These are phyloP conservation scores for Nephrotoma flavescens DNA, from an alignment of 2,888 invertebrate genomes.

Conservation along the genomic window DNA sequence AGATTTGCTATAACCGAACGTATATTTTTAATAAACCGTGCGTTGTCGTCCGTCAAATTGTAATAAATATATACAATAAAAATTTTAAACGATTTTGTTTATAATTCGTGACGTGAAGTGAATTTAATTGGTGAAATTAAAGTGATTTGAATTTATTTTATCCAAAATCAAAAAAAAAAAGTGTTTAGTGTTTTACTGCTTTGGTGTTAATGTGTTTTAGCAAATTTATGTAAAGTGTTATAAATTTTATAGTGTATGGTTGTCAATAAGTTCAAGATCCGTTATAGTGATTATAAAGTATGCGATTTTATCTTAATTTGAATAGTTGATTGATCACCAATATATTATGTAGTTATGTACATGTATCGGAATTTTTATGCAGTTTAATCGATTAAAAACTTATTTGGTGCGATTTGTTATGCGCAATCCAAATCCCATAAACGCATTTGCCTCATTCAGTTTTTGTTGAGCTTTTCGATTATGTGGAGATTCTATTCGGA, in stretches of 20 bases:
- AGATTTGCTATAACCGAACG: neutral
- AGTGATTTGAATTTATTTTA: neutral
- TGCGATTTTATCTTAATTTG: neutral
- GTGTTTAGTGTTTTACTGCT: neutral
- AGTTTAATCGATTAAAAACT: too few species aligned
- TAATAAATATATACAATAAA: neutral
- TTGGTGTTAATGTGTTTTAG: neutral
- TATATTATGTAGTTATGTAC: neutral
- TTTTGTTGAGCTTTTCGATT: neutral
- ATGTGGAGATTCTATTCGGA: neutral
- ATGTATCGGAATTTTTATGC: too few species aligned
- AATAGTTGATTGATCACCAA: neutral
- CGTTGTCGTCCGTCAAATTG: neutral
- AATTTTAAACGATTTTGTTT: neutral
- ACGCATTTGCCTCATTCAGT: too few species aligned
- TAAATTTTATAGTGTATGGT: neutral
- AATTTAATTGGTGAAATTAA: neutral
- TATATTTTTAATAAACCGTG: neutral
- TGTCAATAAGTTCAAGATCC: neutral
- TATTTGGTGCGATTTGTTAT: too few species aligned
- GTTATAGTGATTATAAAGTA: neutral
- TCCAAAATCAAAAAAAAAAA: neutral
- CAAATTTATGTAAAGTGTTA: neutral
- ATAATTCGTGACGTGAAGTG: neutral
- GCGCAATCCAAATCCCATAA: too few species aligned